These are phyloP conservation scores for Azorinus chamasolen DNA, from an alignment of 2,888 invertebrate genomes.

Conservation along the genomic window DNA sequence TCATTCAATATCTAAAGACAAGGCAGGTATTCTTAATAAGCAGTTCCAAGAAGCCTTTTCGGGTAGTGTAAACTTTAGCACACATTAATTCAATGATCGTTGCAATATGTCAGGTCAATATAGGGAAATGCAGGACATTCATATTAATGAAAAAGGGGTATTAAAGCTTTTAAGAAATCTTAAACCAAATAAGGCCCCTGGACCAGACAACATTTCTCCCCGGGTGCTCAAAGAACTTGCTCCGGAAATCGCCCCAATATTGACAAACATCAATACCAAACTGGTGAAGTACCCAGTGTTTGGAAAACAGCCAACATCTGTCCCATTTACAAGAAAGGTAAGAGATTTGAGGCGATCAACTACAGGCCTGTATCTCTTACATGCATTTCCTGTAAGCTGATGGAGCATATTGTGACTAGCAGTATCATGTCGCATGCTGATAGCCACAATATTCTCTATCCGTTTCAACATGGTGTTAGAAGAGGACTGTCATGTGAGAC, in stretches of 20 bases:
- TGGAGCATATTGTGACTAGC: too few species aligned
- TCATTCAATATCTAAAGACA: background rate
- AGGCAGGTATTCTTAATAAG: background rate
- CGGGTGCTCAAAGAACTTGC: slow-evolving; percentile 17
- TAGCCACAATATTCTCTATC: background rate
- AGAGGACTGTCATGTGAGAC: slow-evolving; percentile 28
- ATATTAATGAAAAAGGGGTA: slow-evolving; percentile 4
- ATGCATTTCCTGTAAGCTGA: too few species aligned
- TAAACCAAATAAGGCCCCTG: slow-evolving; percentile 28
- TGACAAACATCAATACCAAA: too few species aligned
- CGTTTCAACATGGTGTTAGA: slow-evolving; percentile 29
- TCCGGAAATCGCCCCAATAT: background rate
- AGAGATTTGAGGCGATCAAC: too few species aligned
- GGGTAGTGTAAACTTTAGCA: background rate
- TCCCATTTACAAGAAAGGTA: too few species aligned
- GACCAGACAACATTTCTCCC: slow-evolving; percentile 27
- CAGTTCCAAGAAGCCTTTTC: background rate
- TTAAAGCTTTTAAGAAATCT: slow-evolving; percentile 3
- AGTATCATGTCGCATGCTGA: too few species aligned
- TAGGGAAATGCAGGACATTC: background rate
- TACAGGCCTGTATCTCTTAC: too few species aligned
- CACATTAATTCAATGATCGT: background rate
- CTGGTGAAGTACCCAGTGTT: too few species aligned
- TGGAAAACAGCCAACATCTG: too few species aligned
- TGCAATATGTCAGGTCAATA: background rate